These are phyloP conservation scores for Horisme vitalbata DNA, from an alignment of 2,888 invertebrate species.

Conservation along the genomic window DNA sequence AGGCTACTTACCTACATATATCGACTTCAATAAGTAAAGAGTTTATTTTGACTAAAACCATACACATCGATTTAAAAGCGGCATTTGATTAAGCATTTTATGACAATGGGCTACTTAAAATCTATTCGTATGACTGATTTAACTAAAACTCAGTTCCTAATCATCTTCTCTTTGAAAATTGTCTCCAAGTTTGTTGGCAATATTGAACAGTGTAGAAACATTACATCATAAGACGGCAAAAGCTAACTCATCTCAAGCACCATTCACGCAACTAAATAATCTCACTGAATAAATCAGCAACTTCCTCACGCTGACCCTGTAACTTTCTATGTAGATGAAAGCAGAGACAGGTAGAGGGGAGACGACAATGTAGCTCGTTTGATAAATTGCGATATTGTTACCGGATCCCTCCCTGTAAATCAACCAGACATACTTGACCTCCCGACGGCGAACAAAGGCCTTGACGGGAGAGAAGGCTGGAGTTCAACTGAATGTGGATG, in stretches of 20 bases:
- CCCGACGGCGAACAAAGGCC: conserved; percentile 12
- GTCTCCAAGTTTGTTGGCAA: too few species aligned
- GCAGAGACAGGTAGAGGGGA: conserved; percentile 47
- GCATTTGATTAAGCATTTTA: too few species aligned
- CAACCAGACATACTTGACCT: conserved; percentile 40
- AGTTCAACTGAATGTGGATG: conserved; percentile 34
- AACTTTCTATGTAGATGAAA: conserved; percentile 49
- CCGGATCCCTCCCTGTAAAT: conserved; percentile 54
- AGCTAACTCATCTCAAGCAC: background rate
- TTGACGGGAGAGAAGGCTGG: conserved; percentile 6
- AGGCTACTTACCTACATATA: too few species aligned
- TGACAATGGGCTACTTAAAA: too few species aligned
- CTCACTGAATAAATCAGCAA: conserved; percentile 17
- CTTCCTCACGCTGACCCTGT: conserved; percentile 35
- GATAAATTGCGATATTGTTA: conserved; percentile 80
- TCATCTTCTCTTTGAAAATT: too few species aligned
- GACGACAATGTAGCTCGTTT: conserved; percentile 77
- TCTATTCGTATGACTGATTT: too few species aligned
- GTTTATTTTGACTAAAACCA: too few species aligned
- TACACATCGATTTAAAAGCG: too few species aligned
- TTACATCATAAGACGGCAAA: too few species aligned
- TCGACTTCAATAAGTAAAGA: too few species aligned
- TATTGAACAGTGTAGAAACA: too few species aligned
- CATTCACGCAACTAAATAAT: conserved; percentile 1
- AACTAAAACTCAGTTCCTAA: too few species aligned